Conservation (phyloP, 2,113 vertebrate species). For the Pipra filicauda region DNA sequence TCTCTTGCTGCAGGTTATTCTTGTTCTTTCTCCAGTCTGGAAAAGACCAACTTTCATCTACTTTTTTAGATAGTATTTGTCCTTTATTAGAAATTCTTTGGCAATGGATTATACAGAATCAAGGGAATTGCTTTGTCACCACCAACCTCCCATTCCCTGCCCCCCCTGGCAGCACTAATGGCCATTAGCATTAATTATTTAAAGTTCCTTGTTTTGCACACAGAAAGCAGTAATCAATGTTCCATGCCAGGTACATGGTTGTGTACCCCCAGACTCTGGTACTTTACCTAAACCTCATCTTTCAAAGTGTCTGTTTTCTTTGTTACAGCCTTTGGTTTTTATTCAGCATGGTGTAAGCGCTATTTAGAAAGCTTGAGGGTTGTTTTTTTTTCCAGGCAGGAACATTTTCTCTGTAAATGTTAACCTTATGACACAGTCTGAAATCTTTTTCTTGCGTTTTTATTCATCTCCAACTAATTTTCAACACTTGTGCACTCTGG, state of each 20-base stretch:
- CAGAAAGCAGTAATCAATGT: neutral
- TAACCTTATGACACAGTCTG: neutral
- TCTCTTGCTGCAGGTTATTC: neutral
- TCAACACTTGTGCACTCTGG: neutral
- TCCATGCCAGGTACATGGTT: neutral
- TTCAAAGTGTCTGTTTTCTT: neutral
- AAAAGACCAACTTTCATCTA: neutral
- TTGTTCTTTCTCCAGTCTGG: neutral
- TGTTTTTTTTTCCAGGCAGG: neutral
- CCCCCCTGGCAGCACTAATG: neutral
- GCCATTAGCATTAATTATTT: conserved; percentile 51
- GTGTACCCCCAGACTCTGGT: neutral
- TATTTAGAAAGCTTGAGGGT: neutral
- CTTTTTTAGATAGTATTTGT: neutral
- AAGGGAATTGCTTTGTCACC: conserved; percentile 16
- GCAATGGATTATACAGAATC: neutral
- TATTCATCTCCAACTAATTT: neutral
- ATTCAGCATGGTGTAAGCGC: neutral
- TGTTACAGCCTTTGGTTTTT: neutral
- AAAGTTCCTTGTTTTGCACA: conserved; percentile 18
- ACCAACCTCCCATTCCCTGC: neutral
- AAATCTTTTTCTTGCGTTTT: conserved; percentile 1
- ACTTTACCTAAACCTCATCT: neutral
- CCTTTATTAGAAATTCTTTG: conserved; percentile 4
- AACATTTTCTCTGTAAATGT: conserved; percentile 19